These are phyloP conservation scores for Drosophila pseudoobscura DNA, from an alignment of 1,140 invertebrate genomes.

Conservation along the genomic window DNA sequence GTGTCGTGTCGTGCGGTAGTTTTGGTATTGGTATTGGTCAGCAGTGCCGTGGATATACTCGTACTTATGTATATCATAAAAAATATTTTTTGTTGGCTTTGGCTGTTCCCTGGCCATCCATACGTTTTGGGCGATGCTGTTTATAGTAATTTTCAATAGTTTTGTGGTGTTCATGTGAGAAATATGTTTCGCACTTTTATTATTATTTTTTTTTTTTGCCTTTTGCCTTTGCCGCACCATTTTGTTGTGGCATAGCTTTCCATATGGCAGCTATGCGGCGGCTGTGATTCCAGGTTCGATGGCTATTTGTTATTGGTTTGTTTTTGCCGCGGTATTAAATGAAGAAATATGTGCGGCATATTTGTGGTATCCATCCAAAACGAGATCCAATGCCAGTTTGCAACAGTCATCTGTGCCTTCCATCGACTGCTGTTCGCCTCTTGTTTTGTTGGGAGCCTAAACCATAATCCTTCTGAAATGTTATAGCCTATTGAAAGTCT, in stretches of 20 bases:
- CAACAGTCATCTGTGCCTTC: too few relatives aligned
- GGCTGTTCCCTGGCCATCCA: slow-evolving; percentile 9
- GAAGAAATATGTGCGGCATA: too few relatives aligned
- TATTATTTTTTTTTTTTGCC: too few relatives aligned
- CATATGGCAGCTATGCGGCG: slow-evolving; percentile 14
- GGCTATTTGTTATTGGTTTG: slow-evolving; percentile 21
- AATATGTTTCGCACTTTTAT: slow-evolving; percentile 58
- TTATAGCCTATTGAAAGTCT: too few relatives aligned
- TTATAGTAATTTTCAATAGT: slow-evolving; percentile 78
- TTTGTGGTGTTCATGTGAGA: slow-evolving; percentile 70
- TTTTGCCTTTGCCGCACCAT: not conserved
- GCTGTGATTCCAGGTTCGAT: not conserved
- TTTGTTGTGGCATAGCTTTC: slow-evolving; percentile 14
- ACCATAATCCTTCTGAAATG: not conserved
- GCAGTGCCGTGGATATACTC: slow-evolving; percentile 11
- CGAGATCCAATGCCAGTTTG: too few relatives aligned
- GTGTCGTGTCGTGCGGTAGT: slow-evolving; percentile 11
- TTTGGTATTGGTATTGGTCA: slow-evolving; percentile 30
- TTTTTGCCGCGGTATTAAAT: not conserved
- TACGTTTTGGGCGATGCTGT: slow-evolving; percentile 48
- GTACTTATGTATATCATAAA: slow-evolving; percentile 31
- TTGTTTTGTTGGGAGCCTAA: too few relatives aligned
- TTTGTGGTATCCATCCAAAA: too few relatives aligned
- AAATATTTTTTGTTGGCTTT: slow-evolving; percentile 34
- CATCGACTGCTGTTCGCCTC: too few relatives aligned